Evolutionary conservation across 2,797 vertebrate species (phyloP).

Genomic region (Leuciscus waleckii): DNA sequence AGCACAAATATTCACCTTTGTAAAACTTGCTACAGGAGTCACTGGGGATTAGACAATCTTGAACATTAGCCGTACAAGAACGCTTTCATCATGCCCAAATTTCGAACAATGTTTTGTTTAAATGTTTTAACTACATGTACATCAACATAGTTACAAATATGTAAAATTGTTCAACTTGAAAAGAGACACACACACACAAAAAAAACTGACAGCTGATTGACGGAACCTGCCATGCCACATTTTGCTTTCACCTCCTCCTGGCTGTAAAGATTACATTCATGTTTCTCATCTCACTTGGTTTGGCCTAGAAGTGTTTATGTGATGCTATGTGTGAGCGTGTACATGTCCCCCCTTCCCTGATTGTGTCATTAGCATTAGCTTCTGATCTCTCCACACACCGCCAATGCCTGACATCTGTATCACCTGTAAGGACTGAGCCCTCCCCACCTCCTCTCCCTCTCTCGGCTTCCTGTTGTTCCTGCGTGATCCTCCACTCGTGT

Average conservation of each 20-base stretch:
- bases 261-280: slow-evolving; percentile 47
- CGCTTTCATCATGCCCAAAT: slow-evolving; percentile 14
- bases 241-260: slow-evolving; percentile 10
- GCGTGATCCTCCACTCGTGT: slow-evolving; percentile 98
- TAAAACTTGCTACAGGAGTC: slow-evolving; percentile 57
- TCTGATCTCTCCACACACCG: slow-evolving; percentile 63
- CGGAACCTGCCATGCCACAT: slow-evolving; percentile 5
- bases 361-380: slow-evolving; percentile 29
- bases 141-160: slow-evolving; percentile 19
- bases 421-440: slow-evolving; percentile 86
- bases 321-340: slow-evolving; percentile 21
- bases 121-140: slow-evolving; percentile 16
- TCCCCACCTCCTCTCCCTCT: slow-evolving; percentile 47
- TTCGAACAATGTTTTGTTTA: slow-evolving; percentile 20
- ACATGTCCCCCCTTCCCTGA: slow-evolving; percentile 26
- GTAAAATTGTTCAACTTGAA: neutral
- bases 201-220: slow-evolving; percentile 15
- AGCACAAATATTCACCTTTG: slow-evolving; percentile 70
- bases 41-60: slow-evolving; percentile 69
- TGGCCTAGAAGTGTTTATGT: slow-evolving; percentile 22
- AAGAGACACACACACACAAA: neutral
- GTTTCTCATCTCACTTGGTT: slow-evolving; percentile 30
- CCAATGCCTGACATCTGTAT: slow-evolving; percentile 68
- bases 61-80: slow-evolving; percentile 53
- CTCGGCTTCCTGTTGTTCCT: slow-evolving; percentile 86